These are phyloP conservation scores for Paragorgia papillata DNA, from an alignment of 92 coral and sea anemone species.

Conservation along the genomic window DNA sequence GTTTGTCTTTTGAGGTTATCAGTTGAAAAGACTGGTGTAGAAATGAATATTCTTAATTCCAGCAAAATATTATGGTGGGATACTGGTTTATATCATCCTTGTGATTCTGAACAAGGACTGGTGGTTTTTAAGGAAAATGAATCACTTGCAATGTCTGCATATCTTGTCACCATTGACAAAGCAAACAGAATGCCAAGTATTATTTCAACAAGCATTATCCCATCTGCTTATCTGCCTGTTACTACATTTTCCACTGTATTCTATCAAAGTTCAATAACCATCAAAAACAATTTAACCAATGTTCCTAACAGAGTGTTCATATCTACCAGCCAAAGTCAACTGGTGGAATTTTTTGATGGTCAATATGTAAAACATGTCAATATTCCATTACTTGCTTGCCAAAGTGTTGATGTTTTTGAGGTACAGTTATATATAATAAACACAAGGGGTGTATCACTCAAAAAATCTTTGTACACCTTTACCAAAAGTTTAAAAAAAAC, in stretches of 20 bases:
- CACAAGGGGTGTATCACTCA: no score
- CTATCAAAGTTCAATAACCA: not conserved
- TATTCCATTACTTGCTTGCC: slow-evolving; percentile 76
- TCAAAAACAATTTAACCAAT: not conserved
- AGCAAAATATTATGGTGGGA: slow-evolving; percentile 29
- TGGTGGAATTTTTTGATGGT: slow-evolving; percentile 71
- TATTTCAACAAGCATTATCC: slow-evolving; percentile 5
- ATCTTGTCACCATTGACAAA: slow-evolving; percentile 4
- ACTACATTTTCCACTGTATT: not conserved
- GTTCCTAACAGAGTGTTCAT: slow-evolving; percentile 35
- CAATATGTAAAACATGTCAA: slow-evolving; percentile 65
- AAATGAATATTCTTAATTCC: not conserved
- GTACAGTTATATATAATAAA: slow-evolving; percentile 51
- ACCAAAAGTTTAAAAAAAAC: no score
- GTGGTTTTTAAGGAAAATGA: slow-evolving; percentile 5
- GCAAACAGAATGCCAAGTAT: not conserved
- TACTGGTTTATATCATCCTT: not conserved
- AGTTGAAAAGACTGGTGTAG: not conserved
- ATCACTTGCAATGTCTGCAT: not conserved
- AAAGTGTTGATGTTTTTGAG: slow-evolving; percentile 58
- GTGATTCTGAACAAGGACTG: slow-evolving; percentile 20
- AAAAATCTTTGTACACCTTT: no score
- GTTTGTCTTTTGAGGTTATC: slow-evolving; percentile 21
- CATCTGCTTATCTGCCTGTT: slow-evolving; percentile 19
- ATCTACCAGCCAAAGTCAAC: slow-evolving; percentile 73